These are phyloP conservation scores for Lymantria monacha DNA, from an alignment of 2,888 invertebrate species.

Conservation along the genomic window DNA sequence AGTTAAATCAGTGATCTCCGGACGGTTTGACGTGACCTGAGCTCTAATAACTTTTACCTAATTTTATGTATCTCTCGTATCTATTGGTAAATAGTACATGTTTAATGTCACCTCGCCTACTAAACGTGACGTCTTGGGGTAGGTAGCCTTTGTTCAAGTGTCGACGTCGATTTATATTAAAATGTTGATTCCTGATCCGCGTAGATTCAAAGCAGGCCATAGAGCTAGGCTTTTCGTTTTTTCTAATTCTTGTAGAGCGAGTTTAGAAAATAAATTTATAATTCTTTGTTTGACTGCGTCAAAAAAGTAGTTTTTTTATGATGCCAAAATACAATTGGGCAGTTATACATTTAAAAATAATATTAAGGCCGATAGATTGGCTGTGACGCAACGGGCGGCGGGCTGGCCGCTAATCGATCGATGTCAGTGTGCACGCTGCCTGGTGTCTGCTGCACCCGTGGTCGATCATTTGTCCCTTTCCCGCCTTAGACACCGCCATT, in stretches of 20 bases:
- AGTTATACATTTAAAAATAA: slow-evolving; percentile 59
- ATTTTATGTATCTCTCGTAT: slow-evolving; percentile 38
- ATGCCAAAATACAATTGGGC: no score
- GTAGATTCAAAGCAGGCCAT: no score
- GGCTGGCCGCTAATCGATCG: slow-evolving; percentile 75
- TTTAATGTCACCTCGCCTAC: no score
- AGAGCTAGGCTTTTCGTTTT: no score
- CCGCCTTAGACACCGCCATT: slow-evolving; percentile 44
- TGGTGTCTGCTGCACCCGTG: slow-evolving; percentile 61
- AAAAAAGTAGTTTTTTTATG: no score
- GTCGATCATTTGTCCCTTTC: slow-evolving; percentile 65
- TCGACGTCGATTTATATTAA: no score
- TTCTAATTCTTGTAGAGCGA: no score
- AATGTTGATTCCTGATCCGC: no score
- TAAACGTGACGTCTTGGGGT: no score
- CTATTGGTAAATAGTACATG: not conserved
- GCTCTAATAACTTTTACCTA: slow-evolving; percentile 50
- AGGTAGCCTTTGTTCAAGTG: no score
- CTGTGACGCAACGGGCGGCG: slow-evolving; percentile 56
- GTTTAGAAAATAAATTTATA: no score
- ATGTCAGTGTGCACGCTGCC: slow-evolving; percentile 72
- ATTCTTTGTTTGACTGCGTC: no score
- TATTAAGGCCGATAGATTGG: slow-evolving; percentile 72
- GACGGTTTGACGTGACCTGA: slow-evolving; percentile 65
- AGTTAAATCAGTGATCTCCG: slow-evolving; percentile 81